Evolutionary conservation across 2,888 invertebrate species (phyloP).

Genomic region (Limnephilus rhombicus): DNA sequence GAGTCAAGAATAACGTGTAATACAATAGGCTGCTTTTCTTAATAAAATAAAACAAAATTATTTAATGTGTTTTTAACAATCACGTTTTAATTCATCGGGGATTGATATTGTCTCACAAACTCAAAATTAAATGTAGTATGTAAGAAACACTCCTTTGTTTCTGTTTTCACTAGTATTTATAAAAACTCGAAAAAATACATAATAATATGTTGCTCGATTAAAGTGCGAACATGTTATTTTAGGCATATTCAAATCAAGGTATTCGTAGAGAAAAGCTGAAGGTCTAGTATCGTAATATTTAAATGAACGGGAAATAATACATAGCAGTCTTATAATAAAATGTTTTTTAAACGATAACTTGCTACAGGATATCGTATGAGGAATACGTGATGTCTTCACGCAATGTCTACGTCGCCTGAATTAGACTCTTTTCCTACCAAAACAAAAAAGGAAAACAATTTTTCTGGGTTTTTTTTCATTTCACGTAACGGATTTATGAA

Average conservation of each 20-base stretch:
- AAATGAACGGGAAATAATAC: neutral
- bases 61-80: no score
- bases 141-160: no score
- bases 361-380: neutral
- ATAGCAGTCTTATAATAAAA: neutral
- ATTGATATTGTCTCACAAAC: no score
- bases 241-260: neutral
- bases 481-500: neutral
- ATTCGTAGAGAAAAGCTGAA: neutral
- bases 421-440: slow-evolving; percentile 6
- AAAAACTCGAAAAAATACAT: no score
- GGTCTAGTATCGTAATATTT: neutral
- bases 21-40: no score
- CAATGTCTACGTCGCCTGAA: slow-evolving; percentile 9
- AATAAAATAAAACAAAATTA: no score
- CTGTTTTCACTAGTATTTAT: no score
- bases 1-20: no score
- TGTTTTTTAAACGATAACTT: neutral
- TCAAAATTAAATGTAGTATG: no score
- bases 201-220: neutral
- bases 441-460: slow-evolving; percentile 38
- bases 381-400: slow-evolving; percentile 21
- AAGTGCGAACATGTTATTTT: neutral
- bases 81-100: no score
- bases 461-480: slow-evolving; percentile 31